These are phyloP conservation scores for Helicoverpa zea DNA, from an alignment of 1,140 invertebrate species.

Conservation along the genomic window DNA sequence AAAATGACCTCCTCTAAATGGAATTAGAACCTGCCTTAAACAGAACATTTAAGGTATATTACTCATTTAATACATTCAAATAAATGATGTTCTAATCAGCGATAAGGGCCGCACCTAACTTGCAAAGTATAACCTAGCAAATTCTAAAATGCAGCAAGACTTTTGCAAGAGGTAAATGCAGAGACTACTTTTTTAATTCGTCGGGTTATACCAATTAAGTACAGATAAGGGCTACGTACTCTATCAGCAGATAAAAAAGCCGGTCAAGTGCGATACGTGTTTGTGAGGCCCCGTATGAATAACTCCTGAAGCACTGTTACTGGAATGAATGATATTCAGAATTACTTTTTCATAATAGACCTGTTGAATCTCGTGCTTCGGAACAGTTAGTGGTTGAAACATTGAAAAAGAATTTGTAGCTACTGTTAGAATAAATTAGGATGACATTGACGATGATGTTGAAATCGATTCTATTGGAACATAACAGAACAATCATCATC, in stretches of 20 bases:
- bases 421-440: too few species aligned
- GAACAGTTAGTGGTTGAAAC: too few species aligned
- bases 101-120: slow-evolving; percentile 63
- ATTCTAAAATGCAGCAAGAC: slow-evolving; percentile 1
- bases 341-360: neutral
- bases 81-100: slow-evolving; percentile 52
- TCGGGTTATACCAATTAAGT: slow-evolving; percentile 64
- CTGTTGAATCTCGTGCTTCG: too few species aligned
- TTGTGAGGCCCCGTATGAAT: slow-evolving; percentile 25
- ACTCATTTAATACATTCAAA: slow-evolving; percentile 41
- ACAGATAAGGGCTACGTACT: slow-evolving; percentile 61
- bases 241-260: slow-evolving; percentile 63
- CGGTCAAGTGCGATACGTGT: slow-evolving; percentile 48
- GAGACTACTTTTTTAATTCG: slow-evolving; percentile 39
- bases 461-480: too few species aligned
- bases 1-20: neutral
- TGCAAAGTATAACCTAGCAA: neutral
- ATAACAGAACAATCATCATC: too few species aligned
- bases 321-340: neutral
- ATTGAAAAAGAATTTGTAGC: too few species aligned
- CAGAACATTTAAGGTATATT: slow-evolving; percentile 14
- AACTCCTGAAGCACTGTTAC: neutral
- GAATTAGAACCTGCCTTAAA: neutral
- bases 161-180: neutral
- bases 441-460: too few species aligned